phyloP scores from a whole-genome alignment of 1,140 invertebrate genomes.

The Temnothorax nylanderi region DNA sequence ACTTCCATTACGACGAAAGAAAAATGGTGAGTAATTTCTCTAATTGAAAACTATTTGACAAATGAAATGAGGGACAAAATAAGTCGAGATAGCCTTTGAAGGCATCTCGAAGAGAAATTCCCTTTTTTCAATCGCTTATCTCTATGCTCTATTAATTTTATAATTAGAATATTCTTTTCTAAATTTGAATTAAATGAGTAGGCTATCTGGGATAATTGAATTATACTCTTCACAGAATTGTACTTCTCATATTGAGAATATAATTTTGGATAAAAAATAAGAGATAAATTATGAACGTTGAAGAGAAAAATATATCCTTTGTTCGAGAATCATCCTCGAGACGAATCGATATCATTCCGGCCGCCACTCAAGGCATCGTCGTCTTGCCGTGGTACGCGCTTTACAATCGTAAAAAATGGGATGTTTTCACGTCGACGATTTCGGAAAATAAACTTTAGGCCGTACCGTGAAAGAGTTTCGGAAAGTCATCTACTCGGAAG shows the following conservation, averaged over 20 bases:
- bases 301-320: neutral
- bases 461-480: conserved; percentile 14
- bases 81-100: neutral
- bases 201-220: neutral
- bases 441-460: conserved; percentile 64
- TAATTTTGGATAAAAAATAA: neutral
- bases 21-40: conserved; percentile 42
- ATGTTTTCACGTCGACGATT: conserved; percentile 20
- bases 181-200: neutral
- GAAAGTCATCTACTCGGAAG: conserved; percentile 39
- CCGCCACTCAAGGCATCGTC: neutral
- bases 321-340: conserved; percentile 28
- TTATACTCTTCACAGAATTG: neutral
- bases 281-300: neutral
- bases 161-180: neutral
- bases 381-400: neutral
- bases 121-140: neutral
- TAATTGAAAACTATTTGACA: neutral
- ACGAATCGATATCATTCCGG: conserved; percentile 32
- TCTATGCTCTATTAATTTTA: neutral
- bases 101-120: neutral
- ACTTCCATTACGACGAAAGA: neutral
- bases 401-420: conserved; percentile 29
- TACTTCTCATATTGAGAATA: neutral
- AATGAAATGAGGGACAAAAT: neutral